phyloP scores from a whole-genome alignment of 2,113 vertebrate genomes.

The Phyllostomus hastatus region DNA sequence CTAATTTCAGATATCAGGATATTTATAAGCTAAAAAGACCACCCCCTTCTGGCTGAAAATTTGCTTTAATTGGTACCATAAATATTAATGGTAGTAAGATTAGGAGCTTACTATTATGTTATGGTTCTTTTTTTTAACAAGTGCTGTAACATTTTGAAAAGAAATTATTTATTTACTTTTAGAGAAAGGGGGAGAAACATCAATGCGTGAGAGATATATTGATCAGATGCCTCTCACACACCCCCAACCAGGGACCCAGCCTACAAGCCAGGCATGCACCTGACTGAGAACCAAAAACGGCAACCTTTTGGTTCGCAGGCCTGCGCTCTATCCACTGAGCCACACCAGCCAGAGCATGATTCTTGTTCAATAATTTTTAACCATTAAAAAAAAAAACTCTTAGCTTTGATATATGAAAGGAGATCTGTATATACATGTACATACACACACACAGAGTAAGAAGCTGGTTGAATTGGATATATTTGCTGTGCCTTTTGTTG shows the following conservation, averaged over 20 bases:
- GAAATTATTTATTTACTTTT: no score
- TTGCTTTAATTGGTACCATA: constrained; percentile 34
- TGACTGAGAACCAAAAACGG: no score
- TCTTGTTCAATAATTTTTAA: neutral
- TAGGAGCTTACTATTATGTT: neutral
- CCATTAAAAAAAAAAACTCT: neutral
- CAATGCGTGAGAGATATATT: no score
- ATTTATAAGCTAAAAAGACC: neutral
- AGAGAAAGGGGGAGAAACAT: no score
- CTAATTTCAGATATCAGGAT: neutral
- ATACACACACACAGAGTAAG: fast-evolving
- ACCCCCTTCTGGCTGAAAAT: neutral
- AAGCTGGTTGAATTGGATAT: neutral
- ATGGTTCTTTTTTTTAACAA: neutral
- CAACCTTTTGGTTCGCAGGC: no score
- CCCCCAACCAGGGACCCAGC: no score
- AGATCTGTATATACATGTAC: neutral
- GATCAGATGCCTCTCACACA: no score
- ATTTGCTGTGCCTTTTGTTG: constrained; percentile 61
- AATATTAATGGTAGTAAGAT: neutral
- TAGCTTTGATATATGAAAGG: neutral
- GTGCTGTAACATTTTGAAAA: no score
- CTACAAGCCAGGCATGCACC: no score
- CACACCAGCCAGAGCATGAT: no score
- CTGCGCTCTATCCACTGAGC: no score